phyloP scores from a whole-genome alignment of 2,888 invertebrate species.

The Ramazzottius varieornatus region DNA sequence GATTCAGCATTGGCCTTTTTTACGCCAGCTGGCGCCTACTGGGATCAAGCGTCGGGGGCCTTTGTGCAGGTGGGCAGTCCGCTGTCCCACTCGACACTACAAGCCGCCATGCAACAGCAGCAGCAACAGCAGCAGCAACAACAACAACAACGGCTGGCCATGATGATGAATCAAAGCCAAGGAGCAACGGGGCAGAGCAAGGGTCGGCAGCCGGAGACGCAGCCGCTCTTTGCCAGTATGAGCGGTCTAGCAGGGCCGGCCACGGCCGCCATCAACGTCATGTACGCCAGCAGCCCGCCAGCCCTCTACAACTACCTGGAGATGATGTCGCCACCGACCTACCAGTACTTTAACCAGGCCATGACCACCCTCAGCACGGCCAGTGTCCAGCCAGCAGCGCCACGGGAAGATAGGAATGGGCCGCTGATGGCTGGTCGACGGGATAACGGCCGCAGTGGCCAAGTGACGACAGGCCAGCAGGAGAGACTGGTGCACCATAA shows the following conservation, averaged over 20 bases:
- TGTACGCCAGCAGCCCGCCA: not conserved
- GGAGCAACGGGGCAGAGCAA: too few relatives aligned
- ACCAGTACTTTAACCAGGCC: not conserved
- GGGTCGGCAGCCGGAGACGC: not conserved
- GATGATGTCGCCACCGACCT: not conserved
- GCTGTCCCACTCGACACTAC: not conserved
- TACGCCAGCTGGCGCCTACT: too few relatives aligned
- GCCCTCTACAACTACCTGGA: not conserved
- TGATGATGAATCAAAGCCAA: too few relatives aligned
- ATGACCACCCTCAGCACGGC: not conserved
- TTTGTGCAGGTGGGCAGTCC: not conserved
- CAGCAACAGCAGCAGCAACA: not conserved
- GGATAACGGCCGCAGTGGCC: not conserved
- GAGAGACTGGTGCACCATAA: too few relatives aligned
- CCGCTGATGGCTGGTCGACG: not conserved
- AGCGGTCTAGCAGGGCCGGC: too few relatives aligned
- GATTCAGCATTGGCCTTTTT: too few relatives aligned
- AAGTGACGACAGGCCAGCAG: not conserved
- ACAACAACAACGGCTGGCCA: not conserved
- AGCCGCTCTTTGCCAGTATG: not conserved
- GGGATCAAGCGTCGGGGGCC: not conserved
- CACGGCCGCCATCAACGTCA: not conserved
- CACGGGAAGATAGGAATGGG: too few relatives aligned
- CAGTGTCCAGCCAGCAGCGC: not conserved
- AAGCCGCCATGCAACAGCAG: not conserved